These are phyloP conservation scores for Hemiscyllium ocellatum DNA, from an alignment of 2,113 vertebrate genomes.

Conservation along the genomic window DNA sequence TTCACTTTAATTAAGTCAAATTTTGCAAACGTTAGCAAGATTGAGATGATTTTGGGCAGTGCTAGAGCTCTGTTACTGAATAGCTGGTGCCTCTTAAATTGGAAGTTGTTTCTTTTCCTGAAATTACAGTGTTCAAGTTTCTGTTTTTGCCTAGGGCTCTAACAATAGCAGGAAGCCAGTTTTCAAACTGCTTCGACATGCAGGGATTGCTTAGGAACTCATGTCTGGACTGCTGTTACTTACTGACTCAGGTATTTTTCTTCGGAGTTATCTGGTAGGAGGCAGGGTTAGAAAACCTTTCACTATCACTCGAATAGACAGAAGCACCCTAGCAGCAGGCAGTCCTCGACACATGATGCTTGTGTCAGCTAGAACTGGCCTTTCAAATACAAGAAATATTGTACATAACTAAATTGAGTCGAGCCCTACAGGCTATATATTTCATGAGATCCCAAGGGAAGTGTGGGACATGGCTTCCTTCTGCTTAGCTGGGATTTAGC, in stretches of 20 bases:
- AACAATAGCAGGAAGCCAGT: constrained; percentile 33
- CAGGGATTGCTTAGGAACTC: constrained; percentile 21
- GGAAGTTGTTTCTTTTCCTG: constrained; percentile 24
- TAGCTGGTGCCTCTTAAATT: constrained; percentile 19
- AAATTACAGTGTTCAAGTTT: constrained; percentile 24
- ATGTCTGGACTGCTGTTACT: constrained; percentile 1
- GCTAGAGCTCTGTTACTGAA: constrained; percentile 1
- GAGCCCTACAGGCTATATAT: constrained; percentile 78
- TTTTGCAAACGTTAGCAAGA: not conserved
- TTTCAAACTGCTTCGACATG: constrained; percentile 13
- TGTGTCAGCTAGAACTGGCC: constrained; percentile 11
- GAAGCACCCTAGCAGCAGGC: not conserved
- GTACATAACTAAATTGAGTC: constrained; percentile 66
- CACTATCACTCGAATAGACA: not conserved
- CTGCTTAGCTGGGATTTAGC: constrained; percentile 78
- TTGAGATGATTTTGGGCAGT: not conserved
- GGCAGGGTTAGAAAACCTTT: not conserved
- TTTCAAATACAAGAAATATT: constrained; percentile 22
- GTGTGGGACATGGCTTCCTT: constrained; percentile 76
- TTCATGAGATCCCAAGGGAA: constrained; percentile 77
- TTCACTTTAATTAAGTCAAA: constrained; percentile 5
- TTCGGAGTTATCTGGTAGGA: not conserved
- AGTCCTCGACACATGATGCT: not conserved
- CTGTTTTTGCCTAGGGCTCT: constrained; percentile 24
- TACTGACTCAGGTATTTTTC: not conserved